Evolutionary conservation across 2,113 vertebrate species (phyloP).

Genomic region (Alligator mississippiensis): DNA sequence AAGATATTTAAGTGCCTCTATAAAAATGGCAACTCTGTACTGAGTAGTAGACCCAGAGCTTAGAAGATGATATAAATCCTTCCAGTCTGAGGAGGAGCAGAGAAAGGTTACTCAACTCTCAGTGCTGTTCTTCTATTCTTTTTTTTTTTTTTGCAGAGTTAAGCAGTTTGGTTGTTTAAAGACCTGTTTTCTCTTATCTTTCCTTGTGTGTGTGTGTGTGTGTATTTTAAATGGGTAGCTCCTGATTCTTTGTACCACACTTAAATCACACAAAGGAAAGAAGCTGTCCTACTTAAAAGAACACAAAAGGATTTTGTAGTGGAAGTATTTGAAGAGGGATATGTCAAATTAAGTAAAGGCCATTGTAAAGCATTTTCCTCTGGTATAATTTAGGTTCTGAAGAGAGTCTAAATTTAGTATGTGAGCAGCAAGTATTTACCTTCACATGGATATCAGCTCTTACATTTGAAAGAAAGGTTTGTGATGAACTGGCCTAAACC

Average conservation of each 20-base stretch:
- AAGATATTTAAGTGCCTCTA: neutral
- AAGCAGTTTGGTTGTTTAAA: slow-evolving; percentile 29
- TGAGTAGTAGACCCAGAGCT: neutral
- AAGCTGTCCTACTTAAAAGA: slow-evolving; percentile 19
- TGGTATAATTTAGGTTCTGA: slow-evolving; percentile 25
- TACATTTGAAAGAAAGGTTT: slow-evolving; percentile 1
- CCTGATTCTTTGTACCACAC: neutral
- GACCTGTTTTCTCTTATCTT: slow-evolving; percentile 22
- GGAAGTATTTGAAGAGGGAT: slow-evolving; percentile 19
- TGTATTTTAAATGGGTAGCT: slow-evolving; percentile 21
- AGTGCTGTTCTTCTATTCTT: neutral
- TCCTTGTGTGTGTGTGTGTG: neutral
- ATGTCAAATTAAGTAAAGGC: slow-evolving; percentile 56
- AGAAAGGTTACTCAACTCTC: neutral
- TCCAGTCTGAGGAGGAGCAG: neutral
- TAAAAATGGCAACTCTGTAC: neutral
- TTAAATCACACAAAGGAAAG: slow-evolving; percentile 32
- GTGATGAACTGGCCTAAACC: neutral
- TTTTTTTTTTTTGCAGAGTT: neutral
- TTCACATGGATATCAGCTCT: neutral
- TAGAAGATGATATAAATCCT: neutral
- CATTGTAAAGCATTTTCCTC: neutral
- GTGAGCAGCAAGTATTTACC: neutral
- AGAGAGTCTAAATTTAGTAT: slow-evolving; percentile 62
- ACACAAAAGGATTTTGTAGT: slow-evolving; percentile 27